Conservation (phyloP, 2,888 invertebrate species). For the Hydrotaea cyrtoneurina region DNA sequence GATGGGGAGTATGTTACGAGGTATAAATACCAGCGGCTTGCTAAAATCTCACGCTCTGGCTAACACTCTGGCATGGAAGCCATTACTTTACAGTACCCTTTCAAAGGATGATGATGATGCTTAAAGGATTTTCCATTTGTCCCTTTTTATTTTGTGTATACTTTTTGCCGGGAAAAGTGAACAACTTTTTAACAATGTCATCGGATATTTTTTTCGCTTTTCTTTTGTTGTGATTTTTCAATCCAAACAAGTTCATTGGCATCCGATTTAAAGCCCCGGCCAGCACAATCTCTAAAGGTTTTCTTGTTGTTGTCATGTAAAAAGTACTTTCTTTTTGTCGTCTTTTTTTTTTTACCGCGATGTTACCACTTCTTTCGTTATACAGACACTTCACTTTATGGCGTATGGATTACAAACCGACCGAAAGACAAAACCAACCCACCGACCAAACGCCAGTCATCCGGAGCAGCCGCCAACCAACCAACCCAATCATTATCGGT, state of each 20-base stretch:
- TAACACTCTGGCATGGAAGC: too few species aligned
- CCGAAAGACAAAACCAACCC: neutral
- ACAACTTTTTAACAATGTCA: slow-evolving; percentile 46
- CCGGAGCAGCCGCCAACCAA: too few species aligned
- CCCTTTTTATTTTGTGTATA: too few species aligned
- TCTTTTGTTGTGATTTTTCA: slow-evolving; percentile 4
- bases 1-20: too few species aligned
- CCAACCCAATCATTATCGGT: neutral
- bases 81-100: too few species aligned
- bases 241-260: slow-evolving; percentile 64
- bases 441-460: neutral
- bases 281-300: neutral
- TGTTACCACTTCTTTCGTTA: neutral
- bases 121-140: too few species aligned
- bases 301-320: neutral
- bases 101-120: too few species aligned
- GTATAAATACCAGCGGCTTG: too few species aligned
- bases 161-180: too few species aligned
- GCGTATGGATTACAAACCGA: neutral
- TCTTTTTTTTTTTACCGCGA: neutral
- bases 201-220: slow-evolving; percentile 48
- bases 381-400: neutral
- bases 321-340: slow-evolving; percentile 8
- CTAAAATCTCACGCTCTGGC: too few species aligned
- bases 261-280: slow-evolving; percentile 2